Conservation (phyloP, 2,113 vertebrate species). For the Setophaga kirtlandii region DNA sequence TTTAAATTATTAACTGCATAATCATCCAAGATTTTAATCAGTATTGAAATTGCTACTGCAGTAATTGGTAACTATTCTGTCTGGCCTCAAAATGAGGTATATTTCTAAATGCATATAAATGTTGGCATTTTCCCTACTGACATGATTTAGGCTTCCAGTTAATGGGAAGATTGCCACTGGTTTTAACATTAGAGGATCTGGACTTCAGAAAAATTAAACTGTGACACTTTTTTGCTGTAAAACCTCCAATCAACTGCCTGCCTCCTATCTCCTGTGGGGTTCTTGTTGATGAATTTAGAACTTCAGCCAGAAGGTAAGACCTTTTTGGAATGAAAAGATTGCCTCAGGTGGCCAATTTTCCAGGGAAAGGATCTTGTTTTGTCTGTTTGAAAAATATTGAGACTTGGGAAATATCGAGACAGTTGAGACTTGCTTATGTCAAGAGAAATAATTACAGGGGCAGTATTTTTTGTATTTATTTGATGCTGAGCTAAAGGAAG, state of each 20-base stretch:
- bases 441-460: not conserved
- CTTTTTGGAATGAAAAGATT: not conserved
- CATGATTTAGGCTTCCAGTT: not conserved
- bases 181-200: not conserved
- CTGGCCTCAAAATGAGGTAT: not conserved
- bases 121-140: not conserved
- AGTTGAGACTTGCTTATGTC: not conserved
- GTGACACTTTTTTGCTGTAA: not conserved
- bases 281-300: not conserved
- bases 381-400: not conserved
- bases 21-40: not conserved
- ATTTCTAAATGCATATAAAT: not conserved
- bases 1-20: not conserved
- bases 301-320: not conserved
- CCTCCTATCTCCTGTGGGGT: not conserved
- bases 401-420: too few species aligned
- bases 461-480: not conserved
- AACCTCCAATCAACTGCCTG: not conserved
- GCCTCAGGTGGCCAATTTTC: not conserved
- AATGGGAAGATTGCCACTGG: not conserved
- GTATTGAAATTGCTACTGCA: not conserved
- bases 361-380: not conserved
- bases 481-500: not conserved
- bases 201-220: not conserved
- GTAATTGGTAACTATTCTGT: not conserved